phyloP scores from a whole-genome alignment of 2,113 vertebrate species.

The Ptychochromis oligacanthus region DNA sequence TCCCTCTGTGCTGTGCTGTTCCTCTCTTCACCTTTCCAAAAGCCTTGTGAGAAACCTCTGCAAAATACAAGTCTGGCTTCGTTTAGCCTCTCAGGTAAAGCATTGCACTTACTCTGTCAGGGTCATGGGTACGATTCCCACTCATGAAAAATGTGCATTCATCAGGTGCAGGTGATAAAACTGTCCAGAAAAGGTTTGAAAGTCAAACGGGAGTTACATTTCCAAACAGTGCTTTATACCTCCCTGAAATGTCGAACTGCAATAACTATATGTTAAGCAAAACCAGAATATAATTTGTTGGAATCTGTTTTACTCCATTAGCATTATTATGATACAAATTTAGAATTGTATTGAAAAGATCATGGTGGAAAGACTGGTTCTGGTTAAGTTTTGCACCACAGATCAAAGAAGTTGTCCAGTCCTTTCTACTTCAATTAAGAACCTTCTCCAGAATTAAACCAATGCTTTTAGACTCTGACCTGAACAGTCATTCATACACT shows the following conservation, averaged over 20 bases:
- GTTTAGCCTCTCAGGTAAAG: not conserved
- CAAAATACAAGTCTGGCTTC: constrained; percentile 4
- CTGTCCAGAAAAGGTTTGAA: not conserved
- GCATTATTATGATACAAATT: too few species aligned
- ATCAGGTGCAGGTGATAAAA: not conserved
- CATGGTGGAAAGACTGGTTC: not conserved
- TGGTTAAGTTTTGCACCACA: too few species aligned
- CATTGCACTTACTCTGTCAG: constrained; percentile 1
- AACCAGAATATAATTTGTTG: not conserved
- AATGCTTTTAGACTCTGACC: accelerated
- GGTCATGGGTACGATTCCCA: constrained; percentile 16
- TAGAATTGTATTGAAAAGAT: too few species aligned
- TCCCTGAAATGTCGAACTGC: too few species aligned
- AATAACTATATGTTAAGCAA: not conserved
- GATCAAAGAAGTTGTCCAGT: too few species aligned
- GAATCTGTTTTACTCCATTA: too few species aligned
- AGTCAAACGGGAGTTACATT: not conserved
- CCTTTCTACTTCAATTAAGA: accelerated
- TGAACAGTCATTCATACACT: not conserved
- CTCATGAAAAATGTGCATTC: not conserved
- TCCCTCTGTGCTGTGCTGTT: constrained; percentile 16
- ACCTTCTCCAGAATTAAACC: not conserved
- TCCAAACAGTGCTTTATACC: not conserved
- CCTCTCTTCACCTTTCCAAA: constrained; percentile 38
- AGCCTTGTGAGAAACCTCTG: constrained; percentile 27